phyloP scores from a whole-genome alignment of 2,888 invertebrate genomes.

The Hirudinaria manillensis region DNA sequence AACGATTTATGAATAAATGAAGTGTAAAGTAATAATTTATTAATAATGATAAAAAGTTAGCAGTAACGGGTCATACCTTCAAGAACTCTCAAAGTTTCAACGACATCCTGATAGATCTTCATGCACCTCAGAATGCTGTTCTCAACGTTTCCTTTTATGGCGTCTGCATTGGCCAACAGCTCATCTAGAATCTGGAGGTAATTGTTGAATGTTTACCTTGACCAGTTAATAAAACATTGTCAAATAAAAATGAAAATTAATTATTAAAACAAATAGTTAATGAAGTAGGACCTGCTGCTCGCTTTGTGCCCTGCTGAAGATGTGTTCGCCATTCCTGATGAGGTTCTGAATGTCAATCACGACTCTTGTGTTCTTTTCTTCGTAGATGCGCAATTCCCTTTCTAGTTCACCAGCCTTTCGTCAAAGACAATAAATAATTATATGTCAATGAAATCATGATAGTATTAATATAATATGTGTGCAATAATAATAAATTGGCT shows the following conservation, averaged over 20 bases:
- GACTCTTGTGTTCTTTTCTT: neutral
- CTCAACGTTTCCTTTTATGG: neutral
- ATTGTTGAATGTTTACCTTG: neutral
- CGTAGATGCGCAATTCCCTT: neutral
- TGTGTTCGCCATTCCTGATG: neutral
- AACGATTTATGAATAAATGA: neutral
- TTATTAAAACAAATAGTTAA: no score
- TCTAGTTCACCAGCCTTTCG: neutral
- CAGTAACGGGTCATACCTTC: neutral
- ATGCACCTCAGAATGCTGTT: neutral
- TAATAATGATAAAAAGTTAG: neutral
- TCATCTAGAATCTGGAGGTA: slow-evolving; percentile 16
- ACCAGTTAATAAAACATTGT: no score
- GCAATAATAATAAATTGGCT: no score
- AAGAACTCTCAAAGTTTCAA: neutral
- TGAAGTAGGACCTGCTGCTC: neutral
- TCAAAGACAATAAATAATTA: no score
- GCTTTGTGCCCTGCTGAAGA: neutral
- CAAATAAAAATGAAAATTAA: no score
- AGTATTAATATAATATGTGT: no score
- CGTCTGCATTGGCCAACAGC: slow-evolving; percentile 16
- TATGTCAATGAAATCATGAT: no score
- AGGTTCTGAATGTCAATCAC: neutral
- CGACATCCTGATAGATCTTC: slow-evolving; percentile 4
- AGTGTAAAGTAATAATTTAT: neutral